Base-by-base conservation (phyloP, 2,113 vertebrate species). In the Apeltes quadracus region DNA sequence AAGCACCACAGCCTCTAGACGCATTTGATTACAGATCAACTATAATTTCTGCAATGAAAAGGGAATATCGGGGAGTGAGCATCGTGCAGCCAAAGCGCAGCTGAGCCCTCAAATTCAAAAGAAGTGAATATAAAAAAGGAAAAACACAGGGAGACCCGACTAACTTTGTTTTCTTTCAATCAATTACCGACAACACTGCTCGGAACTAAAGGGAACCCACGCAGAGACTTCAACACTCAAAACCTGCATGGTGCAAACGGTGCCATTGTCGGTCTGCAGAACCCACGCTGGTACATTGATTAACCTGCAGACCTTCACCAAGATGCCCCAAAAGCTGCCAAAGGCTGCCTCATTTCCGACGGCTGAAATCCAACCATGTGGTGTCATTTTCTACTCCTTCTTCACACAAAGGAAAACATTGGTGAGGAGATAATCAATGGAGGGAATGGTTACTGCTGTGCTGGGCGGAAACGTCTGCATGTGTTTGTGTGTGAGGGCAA, bases 231-330 rank as follows among this genome's bases (percentile, higher is more conserved):
- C 67, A 58, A 18, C 34, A 54, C 9, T 48, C 20, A 44, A 57
- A 69, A 58, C 27, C 67, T 25, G 55, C 73, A 61, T 48, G 59
- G 61, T 59, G 32, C 69, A 62, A 72, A 58, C 55, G 71, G 57
- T 59, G 46, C 72, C 39, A 51, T 68, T 83, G 73, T 78, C 2
- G 3, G 53, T 14, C 0, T 41, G 55, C 59, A 72, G 70, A 67
- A 20, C 18, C 39, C 72, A 69, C 25, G 69, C 78, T 72, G 83
- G n/a, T 69, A n/a, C 79, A 88, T 32, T 86, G 87, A 89, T 90
- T 88, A 88, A 83, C 81, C 69, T 78, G 75, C 2, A 75, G 73
- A 67, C 75, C 67, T 81, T 71, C 43, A 78, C 76, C 66, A 59
- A 61, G 77, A 78, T 83, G 81, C 82, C 75, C 87, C 72, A 29